Evolutionary conservation across 2,113 vertebrate genomes (phyloP), one percentile per base, ranked within the genome.

Genomic region (Myiopsitta monachus): DNA sequence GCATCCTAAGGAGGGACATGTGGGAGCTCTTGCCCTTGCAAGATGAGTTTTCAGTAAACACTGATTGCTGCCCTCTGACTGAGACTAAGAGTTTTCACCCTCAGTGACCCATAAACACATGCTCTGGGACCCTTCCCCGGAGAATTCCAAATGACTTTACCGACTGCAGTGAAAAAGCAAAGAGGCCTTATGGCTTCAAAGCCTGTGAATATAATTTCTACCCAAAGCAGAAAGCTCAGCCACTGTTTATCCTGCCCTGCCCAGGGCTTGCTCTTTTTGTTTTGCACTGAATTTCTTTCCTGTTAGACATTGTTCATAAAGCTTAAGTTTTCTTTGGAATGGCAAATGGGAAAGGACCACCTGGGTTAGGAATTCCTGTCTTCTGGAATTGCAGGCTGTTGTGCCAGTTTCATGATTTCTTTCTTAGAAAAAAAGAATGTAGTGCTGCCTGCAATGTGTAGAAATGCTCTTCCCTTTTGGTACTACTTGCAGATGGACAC

Each of bases 241-340:
- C 62, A 26, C 51, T 95, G 66, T 91, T 95, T 92, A 87, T 94
- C 51, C 69, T 92, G 43, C 33, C 80, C 80, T 94, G 88, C 43
- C 61, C 86, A 68, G 73, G 61, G 28, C 55, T 82, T 13, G 1
- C 27, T 91, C 54, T 91, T 92, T 72, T 84, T 92, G 82, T 92
- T 91, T 95, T 89, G 74, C 43, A 21, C 81, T 66, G 61, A n/a
- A 78, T 83, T 95, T 92, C 91, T 91, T 95, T 94, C 84, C 94
- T 82, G 87, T 68, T 82, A 95, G 69, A 95, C 66, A 84, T 84
- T 96, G 91, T 94, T 88, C 36, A 0, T 0, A 0, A 0, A 95
- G 89, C 69, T 36, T 78, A 91, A 92, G 93, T 96, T 96, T 97
- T 95, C 89, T 95, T 95, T 97, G 91, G 96, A 96, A 94, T 1